phyloP scores from a whole-genome alignment of 1,140 invertebrate species.

The Myzus persicae region DNA sequence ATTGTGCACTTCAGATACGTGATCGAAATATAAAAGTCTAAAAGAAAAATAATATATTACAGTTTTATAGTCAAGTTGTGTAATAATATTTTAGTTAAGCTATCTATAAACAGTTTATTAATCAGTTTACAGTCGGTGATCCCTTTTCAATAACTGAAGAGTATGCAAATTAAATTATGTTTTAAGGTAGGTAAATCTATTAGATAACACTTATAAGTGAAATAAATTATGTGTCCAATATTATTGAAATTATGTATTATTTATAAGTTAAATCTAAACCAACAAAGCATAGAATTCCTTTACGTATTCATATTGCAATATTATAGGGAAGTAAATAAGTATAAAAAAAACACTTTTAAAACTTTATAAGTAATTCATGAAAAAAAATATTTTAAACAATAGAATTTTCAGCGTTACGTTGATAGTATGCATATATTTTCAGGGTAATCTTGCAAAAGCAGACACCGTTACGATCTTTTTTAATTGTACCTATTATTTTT shows the following conservation, averaged over 20 bases:
- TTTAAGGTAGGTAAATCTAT: background rate
- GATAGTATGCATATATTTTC: constrained; percentile 51
- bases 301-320: constrained; percentile 1
- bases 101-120: background rate
- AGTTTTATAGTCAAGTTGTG: background rate
- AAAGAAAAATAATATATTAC: constrained; percentile 17
- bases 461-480: constrained; percentile 51
- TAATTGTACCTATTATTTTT: constrained; percentile 57
- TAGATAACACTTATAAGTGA: background rate
- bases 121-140: background rate
- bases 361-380: constrained; percentile 25
- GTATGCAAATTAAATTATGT: background rate
- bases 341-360: constrained; percentile 26
- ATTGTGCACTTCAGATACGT: constrained; percentile 21
- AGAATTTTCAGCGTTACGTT: constrained; percentile 34
- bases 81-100: background rate
- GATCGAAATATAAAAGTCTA: constrained; percentile 18
- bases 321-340: background rate
- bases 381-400: constrained; percentile 33
- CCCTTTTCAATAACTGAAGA: background rate
- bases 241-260: background rate
- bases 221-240: background rate
- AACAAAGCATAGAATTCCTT: background rate
- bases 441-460: constrained; percentile 51
- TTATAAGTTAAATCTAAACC: background rate